A percentile compares a stretch with the other conserved stretches of the same genome.
These are phyloP conservation scores for Seriola dumerili DNA, from an alignment of 2,113 vertebrate genomes.

Conservation along the genomic window DNA sequence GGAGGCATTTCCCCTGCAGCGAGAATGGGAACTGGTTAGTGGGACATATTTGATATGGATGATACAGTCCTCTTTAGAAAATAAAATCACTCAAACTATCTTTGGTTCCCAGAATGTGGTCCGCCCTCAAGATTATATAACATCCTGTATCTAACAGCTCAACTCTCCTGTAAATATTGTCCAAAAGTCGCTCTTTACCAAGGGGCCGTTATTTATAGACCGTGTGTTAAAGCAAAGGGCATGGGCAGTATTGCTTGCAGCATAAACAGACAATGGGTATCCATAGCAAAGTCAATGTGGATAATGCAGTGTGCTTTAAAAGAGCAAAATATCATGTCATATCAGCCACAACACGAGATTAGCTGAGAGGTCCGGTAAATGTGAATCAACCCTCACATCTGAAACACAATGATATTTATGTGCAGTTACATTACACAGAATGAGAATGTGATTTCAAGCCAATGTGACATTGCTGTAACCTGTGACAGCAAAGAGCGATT, in stretches of 20 bases:
- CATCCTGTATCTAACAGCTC: conserved; percentile 29
- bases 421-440: conserved; percentile 11
- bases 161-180: conserved; percentile 30
- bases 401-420: conserved; percentile 24
- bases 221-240: conserved; percentile 47
- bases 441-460: conserved; percentile 11
- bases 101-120: conserved; percentile 35
- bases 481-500: conserved; percentile 21
- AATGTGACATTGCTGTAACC: conserved; percentile 22
- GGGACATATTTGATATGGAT: conserved; percentile 35
- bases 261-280: conserved; percentile 50
- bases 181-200: conserved; percentile 28
- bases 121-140: conserved; percentile 28
- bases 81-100: conserved; percentile 38
- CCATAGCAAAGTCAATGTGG: conserved; percentile 56
- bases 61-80: conserved; percentile 20
- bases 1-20: conserved; percentile 40
- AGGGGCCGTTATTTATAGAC: conserved; percentile 47
- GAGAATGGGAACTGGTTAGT: conserved; percentile 23
- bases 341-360: conserved; percentile 57
- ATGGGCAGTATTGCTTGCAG: conserved; percentile 47
- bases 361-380: conserved; percentile 61
- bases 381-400: conserved; percentile 44
- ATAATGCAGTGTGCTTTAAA: conserved; percentile 54
- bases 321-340: conserved; percentile 64